Conservation (phyloP, 1,140 invertebrate genomes). For the Tetramorium parvispinum region DNA sequence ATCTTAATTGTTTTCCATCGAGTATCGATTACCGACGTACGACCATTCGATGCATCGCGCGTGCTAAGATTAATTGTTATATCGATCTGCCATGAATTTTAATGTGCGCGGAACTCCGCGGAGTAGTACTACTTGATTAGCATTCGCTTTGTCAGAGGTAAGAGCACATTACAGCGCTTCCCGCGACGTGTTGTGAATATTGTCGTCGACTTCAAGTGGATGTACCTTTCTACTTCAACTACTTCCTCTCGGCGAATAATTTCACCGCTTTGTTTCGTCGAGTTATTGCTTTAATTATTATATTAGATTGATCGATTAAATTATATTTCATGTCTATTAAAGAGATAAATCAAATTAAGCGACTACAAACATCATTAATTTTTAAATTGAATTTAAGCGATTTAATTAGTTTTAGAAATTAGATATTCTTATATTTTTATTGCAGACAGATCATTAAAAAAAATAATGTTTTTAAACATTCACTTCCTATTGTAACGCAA, state of each 20-base stretch:
- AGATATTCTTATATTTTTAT: background rate
- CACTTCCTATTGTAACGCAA: background rate
- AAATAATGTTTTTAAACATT: background rate
- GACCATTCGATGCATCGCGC: slow-evolving; percentile 34
- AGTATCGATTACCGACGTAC: slow-evolving; percentile 48
- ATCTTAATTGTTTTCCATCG: slow-evolving; percentile 44
- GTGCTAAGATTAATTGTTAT: slow-evolving; percentile 59
- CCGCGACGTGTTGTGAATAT: slow-evolving; percentile 58
- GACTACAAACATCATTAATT: background rate
- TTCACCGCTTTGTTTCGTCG: slow-evolving; percentile 4
- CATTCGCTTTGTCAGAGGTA: slow-evolving; percentile 60
- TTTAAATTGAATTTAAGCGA: background rate
- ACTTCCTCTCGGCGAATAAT: slow-evolving; percentile 21
- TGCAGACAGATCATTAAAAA: background rate
- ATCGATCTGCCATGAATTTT: slow-evolving; percentile 60
- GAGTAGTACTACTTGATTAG: slow-evolving; percentile 56
- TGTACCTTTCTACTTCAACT: slow-evolving; percentile 39
- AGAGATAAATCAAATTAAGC: background rate
- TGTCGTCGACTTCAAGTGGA: slow-evolving; percentile 56
- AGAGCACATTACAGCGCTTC: slow-evolving; percentile 55
- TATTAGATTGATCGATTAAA: slow-evolving; percentile 13
- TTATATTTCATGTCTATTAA: background rate
- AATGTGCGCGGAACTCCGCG: slow-evolving; percentile 48
- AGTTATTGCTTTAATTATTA: slow-evolving; percentile 1
- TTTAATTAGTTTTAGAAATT: background rate